Percentiles rank a stretch among this genome's conserved stretches.
phyloP scores from a whole-genome alignment of 1,140 invertebrate species.

The Magallana angulata region DNA sequence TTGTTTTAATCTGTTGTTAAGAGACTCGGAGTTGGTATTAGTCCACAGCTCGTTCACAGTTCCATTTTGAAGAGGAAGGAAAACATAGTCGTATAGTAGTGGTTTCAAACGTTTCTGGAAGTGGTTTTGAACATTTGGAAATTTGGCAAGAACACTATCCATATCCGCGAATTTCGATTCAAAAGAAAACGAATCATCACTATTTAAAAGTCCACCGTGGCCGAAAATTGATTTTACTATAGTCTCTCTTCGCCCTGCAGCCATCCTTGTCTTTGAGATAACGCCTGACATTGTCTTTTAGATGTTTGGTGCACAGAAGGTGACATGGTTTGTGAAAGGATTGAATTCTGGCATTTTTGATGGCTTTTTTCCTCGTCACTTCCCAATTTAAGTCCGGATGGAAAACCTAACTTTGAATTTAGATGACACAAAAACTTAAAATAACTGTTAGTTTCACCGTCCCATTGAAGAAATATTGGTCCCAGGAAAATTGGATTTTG shows the following conservation, averaged over 20 bases:
- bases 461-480: constrained; percentile 51
- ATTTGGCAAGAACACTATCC: no score
- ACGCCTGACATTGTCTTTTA: constrained; percentile 52
- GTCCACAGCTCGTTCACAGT: no score
- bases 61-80: no score
- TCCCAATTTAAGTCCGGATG: constrained; percentile 40
- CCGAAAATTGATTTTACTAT: constrained; percentile 44
- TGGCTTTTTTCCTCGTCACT: constrained; percentile 53
- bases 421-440: neutral
- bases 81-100: no score
- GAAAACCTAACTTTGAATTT: neutral
- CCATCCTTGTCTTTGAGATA: constrained; percentile 50
- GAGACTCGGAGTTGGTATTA: no score
- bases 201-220: constrained; percentile 9
- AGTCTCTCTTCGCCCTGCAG: neutral
- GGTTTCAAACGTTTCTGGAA: no score
- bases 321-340: neutral
- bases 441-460: constrained; percentile 40
- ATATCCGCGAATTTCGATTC: constrained; percentile 7
- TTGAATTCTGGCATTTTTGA: constrained; percentile 49
- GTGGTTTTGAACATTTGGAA: no score
- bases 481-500: constrained; percentile 53
- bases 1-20: no score
- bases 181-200: constrained; percentile 21
- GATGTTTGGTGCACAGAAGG: constrained; percentile 55